Percentiles rank a stretch among this genome's conserved stretches.
Evolutionary conservation across 1,140 invertebrate genomes (phyloP).

Genomic region (Agrilus planipennis): DNA sequence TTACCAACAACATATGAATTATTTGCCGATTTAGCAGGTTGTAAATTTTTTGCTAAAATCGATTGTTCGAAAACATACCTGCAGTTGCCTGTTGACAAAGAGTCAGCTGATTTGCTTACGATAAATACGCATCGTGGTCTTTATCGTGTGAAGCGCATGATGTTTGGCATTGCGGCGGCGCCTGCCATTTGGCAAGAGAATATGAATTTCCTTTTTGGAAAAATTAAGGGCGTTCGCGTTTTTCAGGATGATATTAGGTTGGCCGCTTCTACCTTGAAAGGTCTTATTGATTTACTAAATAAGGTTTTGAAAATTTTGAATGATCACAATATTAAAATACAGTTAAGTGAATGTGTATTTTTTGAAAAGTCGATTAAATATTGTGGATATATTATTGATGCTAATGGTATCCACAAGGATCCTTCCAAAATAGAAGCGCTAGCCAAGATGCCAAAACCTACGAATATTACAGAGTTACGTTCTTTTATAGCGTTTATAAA

Average conservation of each 20-base stretch:
- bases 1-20: conserved; percentile 27
- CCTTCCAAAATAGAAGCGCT: too few species aligned
- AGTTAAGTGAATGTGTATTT: conserved; percentile 16
- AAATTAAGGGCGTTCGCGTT: conserved; percentile 9
- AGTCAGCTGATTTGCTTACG: conserved; percentile 27
- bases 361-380: conserved; percentile 22
- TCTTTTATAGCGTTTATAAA: too few species aligned
- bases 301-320: not conserved
- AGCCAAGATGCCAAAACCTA: too few species aligned
- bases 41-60: conserved; percentile 29
- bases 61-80: conserved; percentile 35
- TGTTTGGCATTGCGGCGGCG: conserved; percentile 27
- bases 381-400: conserved; percentile 31
- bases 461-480: too few species aligned
- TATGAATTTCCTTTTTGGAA: conserved; percentile 21
- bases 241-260: conserved; percentile 9
- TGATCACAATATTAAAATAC: conserved; percentile 12
- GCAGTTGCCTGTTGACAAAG: conserved; percentile 30
- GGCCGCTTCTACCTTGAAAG: not conserved
- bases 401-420: too few species aligned
- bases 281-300: not conserved
- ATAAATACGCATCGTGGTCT: conserved; percentile 26
- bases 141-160: conserved; percentile 23
- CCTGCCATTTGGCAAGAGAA: conserved; percentile 23
- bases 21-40: conserved; percentile 23